Evolutionary conservation across 2,797 vertebrate genomes (phyloP).

Genomic region (Ctenochaetus hawaiiensis): DNA sequence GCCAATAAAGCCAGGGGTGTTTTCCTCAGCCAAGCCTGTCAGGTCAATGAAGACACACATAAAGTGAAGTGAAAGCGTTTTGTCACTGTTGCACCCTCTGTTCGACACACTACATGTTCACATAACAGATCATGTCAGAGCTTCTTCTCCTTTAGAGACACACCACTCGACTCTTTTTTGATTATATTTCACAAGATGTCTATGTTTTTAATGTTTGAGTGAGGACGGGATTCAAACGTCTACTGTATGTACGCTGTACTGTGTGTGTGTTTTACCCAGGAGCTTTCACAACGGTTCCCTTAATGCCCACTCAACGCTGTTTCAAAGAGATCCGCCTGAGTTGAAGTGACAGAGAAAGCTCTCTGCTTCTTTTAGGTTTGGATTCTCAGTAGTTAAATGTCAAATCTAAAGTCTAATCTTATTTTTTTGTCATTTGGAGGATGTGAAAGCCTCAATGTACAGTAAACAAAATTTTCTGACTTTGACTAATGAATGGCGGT

Average conservation of each 20-base stretch:
- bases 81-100: slow-evolving; percentile 48
- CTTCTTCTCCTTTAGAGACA: slow-evolving; percentile 25
- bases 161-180: slow-evolving; percentile 11
- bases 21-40: slow-evolving; percentile 63
- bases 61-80: slow-evolving; percentile 65
- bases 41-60: slow-evolving; percentile 57
- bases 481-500: background rate
- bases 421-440: background rate
- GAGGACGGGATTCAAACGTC: slow-evolving; percentile 4
- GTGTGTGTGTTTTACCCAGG: background rate
- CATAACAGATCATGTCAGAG: slow-evolving; percentile 39
- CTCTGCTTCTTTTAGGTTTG: background rate
- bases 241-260: background rate
- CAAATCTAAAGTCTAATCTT: background rate
- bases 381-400: background rate
- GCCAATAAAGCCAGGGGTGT: slow-evolving; percentile 53
- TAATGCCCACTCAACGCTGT: background rate
- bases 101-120: slow-evolving; percentile 63
- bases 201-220: background rate
- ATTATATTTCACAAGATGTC: slow-evolving; percentile 1
- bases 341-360: background rate
- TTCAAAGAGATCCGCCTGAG: background rate
- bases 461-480: background rate
- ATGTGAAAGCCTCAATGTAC: background rate
- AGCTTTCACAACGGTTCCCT: background rate